Percentiles rank a stretch among this genome's conserved stretches.
Conservation (phyloP, 2,888 invertebrate genomes). For the Yponomeuta sedellus region DNA sequence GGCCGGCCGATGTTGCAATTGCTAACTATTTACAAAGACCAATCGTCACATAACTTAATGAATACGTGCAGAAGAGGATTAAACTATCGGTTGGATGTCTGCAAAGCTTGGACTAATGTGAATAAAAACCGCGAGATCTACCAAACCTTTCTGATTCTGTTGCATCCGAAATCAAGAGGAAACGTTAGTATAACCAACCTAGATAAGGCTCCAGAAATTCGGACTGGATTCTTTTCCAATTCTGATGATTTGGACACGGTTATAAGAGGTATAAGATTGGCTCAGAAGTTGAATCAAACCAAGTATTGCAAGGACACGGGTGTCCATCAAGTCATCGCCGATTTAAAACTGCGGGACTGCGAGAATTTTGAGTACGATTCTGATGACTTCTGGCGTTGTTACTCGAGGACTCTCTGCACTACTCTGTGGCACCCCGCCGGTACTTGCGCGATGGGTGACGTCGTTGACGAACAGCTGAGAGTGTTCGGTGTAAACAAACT, state of each 20-base stretch:
- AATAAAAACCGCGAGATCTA: too few species aligned
- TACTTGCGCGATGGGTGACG: constrained; percentile 18
- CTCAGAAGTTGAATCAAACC: constrained; percentile 13
- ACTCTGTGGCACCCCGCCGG: constrained; percentile 12
- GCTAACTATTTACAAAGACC: not conserved
- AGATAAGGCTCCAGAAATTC: not conserved
- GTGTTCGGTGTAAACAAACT: constrained; percentile 17
- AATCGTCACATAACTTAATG: too few species aligned
- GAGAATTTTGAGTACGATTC: too few species aligned
- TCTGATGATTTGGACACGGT: constrained; percentile 5
- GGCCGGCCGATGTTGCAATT: not conserved
- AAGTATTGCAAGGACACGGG: not conserved
- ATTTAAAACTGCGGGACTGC: too few species aligned
- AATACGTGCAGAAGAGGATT: too few species aligned
- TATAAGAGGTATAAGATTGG: not conserved
- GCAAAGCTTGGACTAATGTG: too few species aligned
- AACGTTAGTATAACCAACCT: not conserved
- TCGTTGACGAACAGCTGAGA: constrained; percentile 14
- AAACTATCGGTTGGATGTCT: too few species aligned
- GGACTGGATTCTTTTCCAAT: constrained; percentile 5
- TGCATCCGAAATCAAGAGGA: constrained; percentile 4
- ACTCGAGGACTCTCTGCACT: not conserved
- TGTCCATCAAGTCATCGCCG: too few species aligned
- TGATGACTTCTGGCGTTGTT: too few species aligned
- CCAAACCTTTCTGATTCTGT: too few species aligned